Evolutionary conservation across 2,888 invertebrate species (phyloP).

Genomic region (Clivina fossor): DNA sequence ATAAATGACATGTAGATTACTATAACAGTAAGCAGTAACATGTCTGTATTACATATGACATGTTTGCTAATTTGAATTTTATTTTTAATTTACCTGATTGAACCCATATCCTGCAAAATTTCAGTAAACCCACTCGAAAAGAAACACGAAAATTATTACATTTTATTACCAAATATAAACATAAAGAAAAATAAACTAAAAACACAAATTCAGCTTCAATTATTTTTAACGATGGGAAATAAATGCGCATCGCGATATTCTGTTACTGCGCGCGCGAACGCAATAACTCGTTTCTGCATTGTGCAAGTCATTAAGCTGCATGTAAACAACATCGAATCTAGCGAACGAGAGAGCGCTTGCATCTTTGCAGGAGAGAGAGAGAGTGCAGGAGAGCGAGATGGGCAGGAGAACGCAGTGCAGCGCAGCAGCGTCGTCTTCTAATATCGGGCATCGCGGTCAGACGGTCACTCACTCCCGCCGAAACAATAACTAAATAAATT

Average conservation of each 20-base stretch:
- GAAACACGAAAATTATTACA: slow-evolving; percentile 21
- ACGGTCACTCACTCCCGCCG: slow-evolving; percentile 32
- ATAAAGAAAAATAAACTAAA: not conserved
- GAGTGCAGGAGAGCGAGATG: slow-evolving; percentile 4
- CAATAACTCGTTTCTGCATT: slow-evolving; percentile 18
- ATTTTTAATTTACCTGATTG: too few relatives aligned
- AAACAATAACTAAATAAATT: slow-evolving; percentile 32
- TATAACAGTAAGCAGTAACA: too few relatives aligned
- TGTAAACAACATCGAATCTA: slow-evolving; percentile 8
- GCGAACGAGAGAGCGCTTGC: not conserved
- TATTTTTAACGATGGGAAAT: slow-evolving; percentile 30
- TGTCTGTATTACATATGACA: too few relatives aligned
- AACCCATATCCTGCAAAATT: too few relatives aligned
- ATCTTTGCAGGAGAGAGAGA: not conserved
- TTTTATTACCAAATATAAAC: slow-evolving; percentile 21
- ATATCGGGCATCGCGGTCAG: slow-evolving; percentile 33
- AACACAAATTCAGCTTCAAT: slow-evolving; percentile 17
- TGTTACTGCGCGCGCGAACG: slow-evolving; percentile 2
- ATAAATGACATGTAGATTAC: too few relatives aligned
- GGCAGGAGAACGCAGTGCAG: too few relatives aligned
- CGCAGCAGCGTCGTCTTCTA: slow-evolving; percentile 30
- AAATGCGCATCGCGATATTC: slow-evolving; percentile 26
- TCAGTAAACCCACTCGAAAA: slow-evolving; percentile 22
- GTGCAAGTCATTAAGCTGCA: slow-evolving; percentile 29
- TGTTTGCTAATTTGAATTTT: too few relatives aligned